These are phyloP conservation scores for Prosapia bicincta DNA, from an alignment of 2,888 invertebrate species.

Conservation along the genomic window DNA sequence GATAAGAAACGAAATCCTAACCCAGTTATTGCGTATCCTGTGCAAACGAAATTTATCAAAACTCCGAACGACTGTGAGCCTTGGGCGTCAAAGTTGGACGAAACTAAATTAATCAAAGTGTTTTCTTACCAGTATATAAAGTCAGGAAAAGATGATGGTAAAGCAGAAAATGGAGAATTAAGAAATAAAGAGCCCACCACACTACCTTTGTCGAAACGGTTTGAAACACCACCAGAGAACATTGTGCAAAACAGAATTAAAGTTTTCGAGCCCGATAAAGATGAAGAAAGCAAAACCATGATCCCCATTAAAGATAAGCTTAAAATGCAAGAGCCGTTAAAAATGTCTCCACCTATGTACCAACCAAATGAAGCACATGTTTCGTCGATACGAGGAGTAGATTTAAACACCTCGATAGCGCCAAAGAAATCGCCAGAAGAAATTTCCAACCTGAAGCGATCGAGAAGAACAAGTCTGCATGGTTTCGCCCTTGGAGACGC, in stretches of 20 bases:
- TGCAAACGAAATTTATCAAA: conserved; percentile 24
- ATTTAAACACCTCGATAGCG: conserved; percentile 22
- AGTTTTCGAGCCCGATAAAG: conserved; percentile 34
- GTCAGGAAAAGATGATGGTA: conserved; percentile 34
- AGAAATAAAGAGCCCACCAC: conserved; percentile 18
- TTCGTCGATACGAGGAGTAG: conserved; percentile 40
- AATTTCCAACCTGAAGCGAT: conserved; percentile 22
- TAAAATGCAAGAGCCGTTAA: conserved; percentile 48
- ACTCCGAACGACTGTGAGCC: conserved; percentile 40
- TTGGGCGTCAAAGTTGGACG: conserved; percentile 44
- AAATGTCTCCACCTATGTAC: conserved; percentile 44
- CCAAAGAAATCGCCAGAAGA: conserved; percentile 19
- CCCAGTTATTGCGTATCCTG: conserved; percentile 28
- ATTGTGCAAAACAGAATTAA: conserved; percentile 44
- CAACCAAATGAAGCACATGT: conserved; percentile 48
- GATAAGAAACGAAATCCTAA: conserved; percentile 21
- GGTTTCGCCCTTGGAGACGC: conserved; percentile 42
- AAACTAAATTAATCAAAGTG: conserved; percentile 46
- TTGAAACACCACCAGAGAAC: conserved; percentile 39
- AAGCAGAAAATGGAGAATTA: conserved; percentile 7
- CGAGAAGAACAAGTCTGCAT: conserved; percentile 26
- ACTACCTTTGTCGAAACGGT: conserved; percentile 18
- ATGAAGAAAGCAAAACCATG: conserved; percentile 34
- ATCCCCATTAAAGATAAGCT: conserved; percentile 29
- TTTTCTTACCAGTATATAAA: conserved; percentile 48